Percentiles rank a stretch among this genome's conserved stretches.
Evolutionary conservation across 2,797 vertebrate species (phyloP).

Genomic region (Paedocypris micromegethes): DNA sequence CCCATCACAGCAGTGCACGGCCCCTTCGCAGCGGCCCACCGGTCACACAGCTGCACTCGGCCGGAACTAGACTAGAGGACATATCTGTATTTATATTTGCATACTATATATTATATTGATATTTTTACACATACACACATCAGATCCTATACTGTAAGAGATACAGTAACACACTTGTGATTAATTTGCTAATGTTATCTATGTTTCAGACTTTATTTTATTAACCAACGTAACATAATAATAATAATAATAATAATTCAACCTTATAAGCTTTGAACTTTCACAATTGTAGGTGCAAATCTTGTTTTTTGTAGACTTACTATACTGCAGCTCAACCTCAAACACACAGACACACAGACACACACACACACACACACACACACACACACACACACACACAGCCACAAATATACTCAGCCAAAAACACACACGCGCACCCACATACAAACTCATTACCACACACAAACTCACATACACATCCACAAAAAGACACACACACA

Average conservation of each 20-base stretch:
- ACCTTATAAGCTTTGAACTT: too few species aligned
- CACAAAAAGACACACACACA: too few species aligned
- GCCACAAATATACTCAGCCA: background rate
- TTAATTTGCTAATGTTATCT: too few species aligned
- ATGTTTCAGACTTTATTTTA: too few species aligned
- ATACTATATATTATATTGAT: too few species aligned
- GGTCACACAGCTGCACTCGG: constrained; percentile 31
- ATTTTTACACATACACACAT: too few species aligned
- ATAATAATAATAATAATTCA: too few species aligned
- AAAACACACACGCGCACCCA: constrained; percentile 2
- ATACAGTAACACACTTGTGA: too few species aligned
- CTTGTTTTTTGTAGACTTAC: constrained; percentile 8
- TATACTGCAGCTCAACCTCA: constrained; percentile 2
- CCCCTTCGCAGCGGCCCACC: constrained; percentile 3
- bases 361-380: constrained; percentile 1
- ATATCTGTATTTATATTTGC: too few species aligned
- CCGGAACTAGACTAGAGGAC: background rate
- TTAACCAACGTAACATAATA: too few species aligned
- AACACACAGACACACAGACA: background rate
- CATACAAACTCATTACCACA: constrained; percentile 8
- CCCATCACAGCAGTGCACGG: constrained; percentile 9
- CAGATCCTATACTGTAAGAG: too few species aligned
- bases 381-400: constrained; percentile 3
- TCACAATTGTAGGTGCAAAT: background rate
- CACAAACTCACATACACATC: background rate